These are phyloP conservation scores for Bombus superbus DNA, from an alignment of 1,140 invertebrate species.

Conservation along the genomic window DNA sequence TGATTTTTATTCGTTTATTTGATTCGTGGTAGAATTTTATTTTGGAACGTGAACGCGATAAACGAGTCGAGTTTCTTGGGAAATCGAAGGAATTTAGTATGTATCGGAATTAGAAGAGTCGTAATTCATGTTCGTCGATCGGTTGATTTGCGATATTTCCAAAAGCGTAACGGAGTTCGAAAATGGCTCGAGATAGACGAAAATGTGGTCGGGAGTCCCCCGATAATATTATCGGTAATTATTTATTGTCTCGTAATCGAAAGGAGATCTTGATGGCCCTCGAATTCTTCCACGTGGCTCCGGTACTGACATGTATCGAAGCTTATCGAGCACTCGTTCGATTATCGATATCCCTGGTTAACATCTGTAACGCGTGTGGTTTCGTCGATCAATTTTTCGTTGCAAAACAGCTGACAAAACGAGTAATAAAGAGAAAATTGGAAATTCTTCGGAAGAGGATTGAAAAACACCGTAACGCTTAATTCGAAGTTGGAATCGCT, in stretches of 20 bases:
- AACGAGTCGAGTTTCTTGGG: background rate
- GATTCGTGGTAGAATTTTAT: background rate
- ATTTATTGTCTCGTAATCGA: constrained; percentile 32
- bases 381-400: constrained; percentile 10
- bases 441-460: background rate
- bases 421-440: background rate
- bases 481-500: constrained; percentile 27
- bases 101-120: background rate
- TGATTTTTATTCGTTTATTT: too few relatives aligned
- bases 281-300: constrained; percentile 57
- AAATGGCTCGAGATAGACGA: background rate
- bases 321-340: constrained; percentile 37
- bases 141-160: too few relatives aligned
- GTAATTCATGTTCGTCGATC: too few relatives aligned
- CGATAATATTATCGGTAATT: constrained; percentile 18
- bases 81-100: too few relatives aligned
- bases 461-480: background rate
- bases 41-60: background rate
- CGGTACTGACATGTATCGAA: constrained; percentile 9
- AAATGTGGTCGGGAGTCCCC: constrained; percentile 1
- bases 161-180: background rate
- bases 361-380: background rate
- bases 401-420: background rate
- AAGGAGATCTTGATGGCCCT: constrained; percentile 32
- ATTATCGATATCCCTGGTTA: constrained; percentile 29